phyloP scores from a whole-genome alignment of 2,113 vertebrate genomes.

The Amblyopsis rosae region DNA sequence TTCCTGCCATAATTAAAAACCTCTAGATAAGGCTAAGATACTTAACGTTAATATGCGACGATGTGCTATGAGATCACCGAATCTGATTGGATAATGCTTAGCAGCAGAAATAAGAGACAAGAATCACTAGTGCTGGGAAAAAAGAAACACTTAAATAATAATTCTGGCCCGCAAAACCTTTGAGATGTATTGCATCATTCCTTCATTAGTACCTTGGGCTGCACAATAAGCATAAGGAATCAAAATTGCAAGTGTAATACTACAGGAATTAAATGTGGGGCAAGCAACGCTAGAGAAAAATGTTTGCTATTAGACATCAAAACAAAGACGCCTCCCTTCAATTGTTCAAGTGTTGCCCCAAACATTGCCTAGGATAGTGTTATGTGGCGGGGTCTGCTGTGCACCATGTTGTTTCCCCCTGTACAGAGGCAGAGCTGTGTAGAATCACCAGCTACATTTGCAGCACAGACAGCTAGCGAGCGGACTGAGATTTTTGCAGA shows the following conservation, averaged over 20 bases:
- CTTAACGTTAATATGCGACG: not conserved
- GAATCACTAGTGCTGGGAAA: conserved; percentile 35
- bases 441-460: no score
- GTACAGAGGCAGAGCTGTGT: no score
- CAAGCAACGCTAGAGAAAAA: no score
- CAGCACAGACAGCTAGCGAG: no score
- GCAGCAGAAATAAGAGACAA: conserved; percentile 61
- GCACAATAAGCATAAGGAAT: not conserved
- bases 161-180: conserved; percentile 1
- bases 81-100: not conserved
- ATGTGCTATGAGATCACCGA: not conserved
- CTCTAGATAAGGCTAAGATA: no score
- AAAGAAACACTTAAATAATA: not conserved
- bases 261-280: not conserved
- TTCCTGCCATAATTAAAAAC: not conserved
- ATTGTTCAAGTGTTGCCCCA: no score
- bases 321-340: no score
- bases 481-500: no score
- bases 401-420: no score
- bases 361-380: no score
- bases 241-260: not conserved
- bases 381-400: no score
- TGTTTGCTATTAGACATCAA: no score
- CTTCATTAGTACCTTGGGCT: not conserved
- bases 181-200: not conserved